Evolutionary conservation across 2,113 vertebrate species (phyloP).

Genomic region (Etheostoma spectabile): DNA sequence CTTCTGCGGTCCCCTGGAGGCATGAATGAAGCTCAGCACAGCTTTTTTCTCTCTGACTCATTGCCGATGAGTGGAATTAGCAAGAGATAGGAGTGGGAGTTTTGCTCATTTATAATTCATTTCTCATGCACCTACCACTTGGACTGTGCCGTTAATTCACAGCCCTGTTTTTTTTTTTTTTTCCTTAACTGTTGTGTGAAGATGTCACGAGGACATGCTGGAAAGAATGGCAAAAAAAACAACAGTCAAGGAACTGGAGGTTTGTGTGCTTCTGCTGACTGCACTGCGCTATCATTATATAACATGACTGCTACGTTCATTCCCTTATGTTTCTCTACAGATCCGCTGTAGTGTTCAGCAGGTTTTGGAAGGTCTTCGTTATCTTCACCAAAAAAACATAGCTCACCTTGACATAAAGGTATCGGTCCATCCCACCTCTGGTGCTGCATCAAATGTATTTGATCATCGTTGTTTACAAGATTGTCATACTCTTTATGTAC

Average conservation of each 20-base stretch:
- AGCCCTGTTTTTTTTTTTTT: background rate
- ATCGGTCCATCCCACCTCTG: background rate
- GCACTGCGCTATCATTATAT: constrained; percentile 50
- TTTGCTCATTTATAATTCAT: constrained; percentile 73
- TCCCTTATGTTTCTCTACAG: constrained; percentile 73
- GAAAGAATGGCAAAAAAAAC: constrained; percentile 91
- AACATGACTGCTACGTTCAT: constrained; percentile 26
- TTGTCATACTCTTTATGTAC: background rate
- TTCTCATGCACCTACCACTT: constrained; percentile 49
- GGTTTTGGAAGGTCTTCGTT: constrained; percentile 90
- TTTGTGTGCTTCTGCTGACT: constrained; percentile 62
- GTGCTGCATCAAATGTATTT: background rate
- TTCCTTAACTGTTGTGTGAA: constrained; percentile 76
- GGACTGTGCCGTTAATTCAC: constrained; percentile 31
- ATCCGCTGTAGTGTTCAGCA: constrained; percentile 90
- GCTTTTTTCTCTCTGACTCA: constrained; percentile 67
- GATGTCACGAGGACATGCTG: constrained; percentile 93
- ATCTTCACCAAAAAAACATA: constrained; percentile 91
- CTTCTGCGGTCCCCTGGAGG: constrained; percentile 49
- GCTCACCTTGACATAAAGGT: constrained; percentile 96
- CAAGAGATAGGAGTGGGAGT: constrained; percentile 63
- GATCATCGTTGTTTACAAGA: background rate
- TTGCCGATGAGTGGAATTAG: constrained; percentile 57
- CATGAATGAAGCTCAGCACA: constrained; percentile 49
- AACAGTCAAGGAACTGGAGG: constrained; percentile 90